These are phyloP conservation scores for Gryllus bimaculatus DNA, from an alignment of 1,140 invertebrate genomes.

Conservation along the genomic window DNA sequence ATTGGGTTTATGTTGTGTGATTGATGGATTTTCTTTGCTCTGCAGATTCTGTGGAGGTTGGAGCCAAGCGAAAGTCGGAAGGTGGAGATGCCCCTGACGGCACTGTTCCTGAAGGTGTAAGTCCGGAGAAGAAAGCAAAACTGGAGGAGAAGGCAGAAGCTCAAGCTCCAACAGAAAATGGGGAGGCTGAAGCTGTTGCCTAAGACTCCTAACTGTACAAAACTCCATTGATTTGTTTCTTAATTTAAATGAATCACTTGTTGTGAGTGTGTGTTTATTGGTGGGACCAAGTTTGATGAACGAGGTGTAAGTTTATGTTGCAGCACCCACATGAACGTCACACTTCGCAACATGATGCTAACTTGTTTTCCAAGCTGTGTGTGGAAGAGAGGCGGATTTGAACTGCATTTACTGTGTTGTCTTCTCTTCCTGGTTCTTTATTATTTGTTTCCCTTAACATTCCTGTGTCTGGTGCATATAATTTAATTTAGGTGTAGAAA, in stretches of 20 bases:
- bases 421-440: constrained; percentile 10
- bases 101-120: constrained; percentile 42
- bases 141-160: constrained; percentile 48
- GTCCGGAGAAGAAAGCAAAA: constrained; percentile 63
- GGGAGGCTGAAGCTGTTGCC: constrained; percentile 43
- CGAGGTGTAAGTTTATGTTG: constrained; percentile 16
- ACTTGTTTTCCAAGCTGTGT: constrained; percentile 10
- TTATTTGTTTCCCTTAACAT: constrained; percentile 17
- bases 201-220: constrained; percentile 12
- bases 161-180: constrained; percentile 45
- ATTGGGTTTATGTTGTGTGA: background rate
- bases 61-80: constrained; percentile 58
- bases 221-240: constrained; percentile 16
- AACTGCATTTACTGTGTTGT: constrained; percentile 14
- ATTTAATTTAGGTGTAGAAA: constrained; percentile 8
- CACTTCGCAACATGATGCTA: constrained; percentile 15
- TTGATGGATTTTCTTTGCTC: background rate
- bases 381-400: constrained; percentile 8
- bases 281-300: constrained; percentile 20
- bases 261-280: constrained; percentile 21
- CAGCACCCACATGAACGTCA: constrained; percentile 15
- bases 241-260: constrained; percentile 20
- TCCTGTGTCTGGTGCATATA: constrained; percentile 16
- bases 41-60: constrained; percentile 30
- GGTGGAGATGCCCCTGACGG: constrained; percentile 44